A percentile compares a stretch with the other conserved stretches of the same genome.
phyloP scores from a whole-genome alignment of 2,797 vertebrate species.

The Chiroxiphia lanceolata region DNA sequence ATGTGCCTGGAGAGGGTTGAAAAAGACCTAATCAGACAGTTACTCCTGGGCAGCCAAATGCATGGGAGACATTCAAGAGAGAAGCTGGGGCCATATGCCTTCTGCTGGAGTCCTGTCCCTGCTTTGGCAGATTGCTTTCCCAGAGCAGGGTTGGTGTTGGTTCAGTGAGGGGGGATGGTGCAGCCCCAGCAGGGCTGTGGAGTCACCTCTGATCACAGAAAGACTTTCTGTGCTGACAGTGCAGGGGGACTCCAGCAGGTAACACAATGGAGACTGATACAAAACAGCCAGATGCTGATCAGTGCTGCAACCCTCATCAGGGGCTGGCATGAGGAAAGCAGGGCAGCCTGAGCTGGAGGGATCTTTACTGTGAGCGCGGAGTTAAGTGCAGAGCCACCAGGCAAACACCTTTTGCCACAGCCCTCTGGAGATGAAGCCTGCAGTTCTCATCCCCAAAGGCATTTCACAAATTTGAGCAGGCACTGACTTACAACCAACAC shows the following conservation, averaged over 20 bases:
- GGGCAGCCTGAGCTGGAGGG: background rate
- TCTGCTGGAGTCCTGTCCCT: accelerated
- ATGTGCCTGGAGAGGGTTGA: background rate
- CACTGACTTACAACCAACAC: background rate
- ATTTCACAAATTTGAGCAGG: background rate
- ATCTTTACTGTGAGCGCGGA: background rate
- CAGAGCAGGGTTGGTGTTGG: background rate
- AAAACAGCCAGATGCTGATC: background rate
- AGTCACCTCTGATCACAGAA: background rate
- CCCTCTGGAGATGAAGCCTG: background rate
- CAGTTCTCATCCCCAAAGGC: background rate
- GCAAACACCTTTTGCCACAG: background rate
- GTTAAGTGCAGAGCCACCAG: background rate
- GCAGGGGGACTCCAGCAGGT: background rate
- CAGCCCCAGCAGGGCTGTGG: background rate
- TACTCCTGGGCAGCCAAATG: background rate
- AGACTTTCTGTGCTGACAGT: background rate
- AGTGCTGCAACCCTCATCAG: background rate
- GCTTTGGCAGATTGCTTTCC: background rate
- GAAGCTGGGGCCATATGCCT: background rate
- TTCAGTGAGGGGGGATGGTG: background rate
- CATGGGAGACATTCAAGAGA: background rate
- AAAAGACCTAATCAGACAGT: background rate
- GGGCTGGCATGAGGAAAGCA: background rate
- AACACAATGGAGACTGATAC: background rate